A percentile compares a stretch with the other conserved stretches of the same genome.
Conservation (phyloP, 2,113 vertebrate genomes). For the Carassius auratus region DNA sequence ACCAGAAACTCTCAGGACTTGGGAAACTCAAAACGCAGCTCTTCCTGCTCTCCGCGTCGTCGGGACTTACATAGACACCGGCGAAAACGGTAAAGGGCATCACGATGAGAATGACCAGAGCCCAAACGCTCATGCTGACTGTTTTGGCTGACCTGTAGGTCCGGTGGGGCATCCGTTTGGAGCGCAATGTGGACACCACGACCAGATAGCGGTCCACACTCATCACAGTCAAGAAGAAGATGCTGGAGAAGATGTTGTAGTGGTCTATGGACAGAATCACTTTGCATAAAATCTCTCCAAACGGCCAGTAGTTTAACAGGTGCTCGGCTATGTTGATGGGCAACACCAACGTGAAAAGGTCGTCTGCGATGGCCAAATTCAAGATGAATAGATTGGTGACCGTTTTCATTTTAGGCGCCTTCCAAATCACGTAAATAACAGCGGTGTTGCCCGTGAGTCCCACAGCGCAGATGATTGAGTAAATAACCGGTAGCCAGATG, state of each 20-base stretch:
- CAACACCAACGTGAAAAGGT: constrained; percentile 76
- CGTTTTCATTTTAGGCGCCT: constrained; percentile 78
- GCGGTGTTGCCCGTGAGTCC: constrained; percentile 76
- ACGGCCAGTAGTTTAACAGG: constrained; percentile 78
- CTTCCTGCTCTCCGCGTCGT: constrained; percentile 67
- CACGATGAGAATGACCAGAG: constrained; percentile 72
- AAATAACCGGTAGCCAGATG: constrained; percentile 71
- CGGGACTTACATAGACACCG: constrained; percentile 65
- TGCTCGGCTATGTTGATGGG: constrained; percentile 77
- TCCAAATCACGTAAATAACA: constrained; percentile 77
- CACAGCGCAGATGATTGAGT: constrained; percentile 75
- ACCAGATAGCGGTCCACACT: constrained; percentile 78
- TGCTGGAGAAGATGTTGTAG: constrained; percentile 82
- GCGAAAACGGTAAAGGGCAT: constrained; percentile 78
- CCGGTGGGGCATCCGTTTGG: constrained; percentile 68
- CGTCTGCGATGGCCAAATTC: constrained; percentile 67
- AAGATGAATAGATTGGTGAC: constrained; percentile 77
- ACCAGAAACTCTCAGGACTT: constrained; percentile 75
- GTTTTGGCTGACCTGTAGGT: constrained; percentile 71
- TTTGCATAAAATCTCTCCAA: constrained; percentile 78
- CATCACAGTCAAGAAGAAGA: constrained; percentile 80
- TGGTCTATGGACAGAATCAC: constrained; percentile 77
- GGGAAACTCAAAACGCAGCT: constrained; percentile 79
- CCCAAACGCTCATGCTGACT: constrained; percentile 75
- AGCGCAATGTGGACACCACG: constrained; percentile 71